phyloP scores from a whole-genome alignment of 2,888 invertebrate genomes.

The Platycnemis pennipes region DNA sequence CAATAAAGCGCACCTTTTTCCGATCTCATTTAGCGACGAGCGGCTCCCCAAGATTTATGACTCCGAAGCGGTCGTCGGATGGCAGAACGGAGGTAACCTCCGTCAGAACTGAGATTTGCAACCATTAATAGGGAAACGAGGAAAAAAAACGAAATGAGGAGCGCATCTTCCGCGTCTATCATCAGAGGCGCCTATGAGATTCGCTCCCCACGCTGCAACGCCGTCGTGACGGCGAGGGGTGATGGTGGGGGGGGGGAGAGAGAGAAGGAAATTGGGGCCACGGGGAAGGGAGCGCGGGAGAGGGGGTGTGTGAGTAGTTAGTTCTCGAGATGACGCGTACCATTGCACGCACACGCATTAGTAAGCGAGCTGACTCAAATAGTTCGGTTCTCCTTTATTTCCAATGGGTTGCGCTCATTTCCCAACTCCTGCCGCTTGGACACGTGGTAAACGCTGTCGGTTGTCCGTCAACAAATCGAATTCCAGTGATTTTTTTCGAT shows the following conservation, averaged over 20 bases:
- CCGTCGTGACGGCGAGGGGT: no score
- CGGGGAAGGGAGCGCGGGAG: neutral
- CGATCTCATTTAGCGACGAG: neutral
- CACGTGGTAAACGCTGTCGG: neutral
- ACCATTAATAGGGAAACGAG: neutral
- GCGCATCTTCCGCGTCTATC: neutral
- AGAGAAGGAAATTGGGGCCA: neutral
- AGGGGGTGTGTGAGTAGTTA: neutral
- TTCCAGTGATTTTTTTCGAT: neutral
- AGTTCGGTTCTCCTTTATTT: neutral
- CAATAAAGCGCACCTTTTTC: neutral
- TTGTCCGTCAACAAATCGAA: neutral
- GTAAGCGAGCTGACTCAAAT: neutral
- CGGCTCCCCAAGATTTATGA: neutral
- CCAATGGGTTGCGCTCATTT: neutral
- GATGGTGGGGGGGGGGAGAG: neutral
- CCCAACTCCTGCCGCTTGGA: neutral
- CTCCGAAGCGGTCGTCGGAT: neutral
- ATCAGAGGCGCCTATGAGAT: no score
- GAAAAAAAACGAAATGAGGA: neutral
- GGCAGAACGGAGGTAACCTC: neutral
- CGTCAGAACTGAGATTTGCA: neutral
- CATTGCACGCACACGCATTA: neutral
- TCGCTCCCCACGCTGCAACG: no score
- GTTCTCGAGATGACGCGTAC: neutral